Percentiles rank a stretch among this genome's conserved stretches.
These are phyloP conservation scores for Odontothrips loti DNA, from an alignment of 2,888 invertebrate species.

Conservation along the genomic window DNA sequence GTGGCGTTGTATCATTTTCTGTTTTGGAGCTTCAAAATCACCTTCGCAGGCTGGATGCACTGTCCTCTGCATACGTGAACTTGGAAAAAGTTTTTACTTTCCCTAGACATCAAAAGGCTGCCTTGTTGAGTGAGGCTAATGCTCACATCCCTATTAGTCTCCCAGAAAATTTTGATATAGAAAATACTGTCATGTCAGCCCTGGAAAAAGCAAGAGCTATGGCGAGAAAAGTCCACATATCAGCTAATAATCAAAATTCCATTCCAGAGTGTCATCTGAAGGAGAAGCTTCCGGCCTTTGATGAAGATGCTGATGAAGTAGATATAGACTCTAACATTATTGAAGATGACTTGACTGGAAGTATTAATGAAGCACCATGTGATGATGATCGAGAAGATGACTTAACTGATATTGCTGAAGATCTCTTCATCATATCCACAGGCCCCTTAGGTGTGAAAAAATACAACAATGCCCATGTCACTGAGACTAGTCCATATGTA, in stretches of 20 bases:
- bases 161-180: slow-evolving; percentile 4
- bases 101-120: background rate
- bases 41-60: background rate
- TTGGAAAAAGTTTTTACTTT: background rate
- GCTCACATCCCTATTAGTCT: background rate
- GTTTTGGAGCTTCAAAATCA: background rate
- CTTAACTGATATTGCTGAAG: background rate
- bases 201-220: background rate
- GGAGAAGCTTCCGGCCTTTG: background rate
- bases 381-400: background rate
- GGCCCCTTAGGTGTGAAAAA: background rate
- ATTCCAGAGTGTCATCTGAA: background rate
- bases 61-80: background rate
- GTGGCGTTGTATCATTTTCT: slow-evolving; percentile 5
- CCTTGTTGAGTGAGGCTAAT: background rate
- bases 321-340: background rate
- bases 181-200: background rate
- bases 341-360: background rate
- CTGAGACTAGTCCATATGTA: background rate
- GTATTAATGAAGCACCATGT: background rate
- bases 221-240: background rate
- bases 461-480: background rate
- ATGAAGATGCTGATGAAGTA: background rate
- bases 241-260: background rate
- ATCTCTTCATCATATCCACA: background rate